These are phyloP conservation scores for Danaus chrysippus DNA, from an alignment of 2,888 invertebrate genomes.

Conservation along the genomic window DNA sequence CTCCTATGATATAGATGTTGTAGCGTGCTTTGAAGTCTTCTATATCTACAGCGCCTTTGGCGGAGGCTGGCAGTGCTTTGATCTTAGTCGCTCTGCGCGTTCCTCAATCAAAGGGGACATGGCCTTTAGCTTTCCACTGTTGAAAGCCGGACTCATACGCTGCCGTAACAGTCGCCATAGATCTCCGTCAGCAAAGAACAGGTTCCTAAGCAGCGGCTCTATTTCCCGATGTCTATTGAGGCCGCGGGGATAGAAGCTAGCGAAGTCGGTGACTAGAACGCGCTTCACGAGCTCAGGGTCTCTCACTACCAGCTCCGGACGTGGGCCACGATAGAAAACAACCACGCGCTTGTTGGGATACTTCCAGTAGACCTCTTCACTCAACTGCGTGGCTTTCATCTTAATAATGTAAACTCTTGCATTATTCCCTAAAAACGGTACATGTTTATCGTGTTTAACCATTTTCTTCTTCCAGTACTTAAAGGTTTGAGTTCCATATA, in stretches of 20 bases:
- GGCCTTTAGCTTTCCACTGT: too few species aligned
- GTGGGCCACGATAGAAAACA: slow-evolving; percentile 51
- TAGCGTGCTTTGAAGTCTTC: slow-evolving; percentile 42
- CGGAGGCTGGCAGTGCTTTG: neutral
- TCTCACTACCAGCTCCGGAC: slow-evolving; percentile 54
- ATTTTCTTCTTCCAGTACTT: slow-evolving; percentile 50
- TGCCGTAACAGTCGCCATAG: too few species aligned
- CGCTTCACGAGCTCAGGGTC: too few species aligned
- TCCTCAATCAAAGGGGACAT: too few species aligned
- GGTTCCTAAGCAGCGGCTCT: slow-evolving; percentile 44
- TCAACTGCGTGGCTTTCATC: slow-evolving; percentile 42
- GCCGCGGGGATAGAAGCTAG: slow-evolving; percentile 44
- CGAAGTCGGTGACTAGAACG: slow-evolving; percentile 53
- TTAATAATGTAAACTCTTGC: slow-evolving; percentile 39
- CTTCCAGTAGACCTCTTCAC: slow-evolving; percentile 36
- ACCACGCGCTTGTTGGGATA: slow-evolving; percentile 38
- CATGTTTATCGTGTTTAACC: slow-evolving; percentile 48
- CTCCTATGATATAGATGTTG: slow-evolving; percentile 50
- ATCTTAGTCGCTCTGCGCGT: neutral
- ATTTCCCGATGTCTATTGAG: slow-evolving; percentile 30
- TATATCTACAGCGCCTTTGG: neutral
- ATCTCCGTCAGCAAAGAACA: too few species aligned
- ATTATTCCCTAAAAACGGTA: slow-evolving; percentile 52
- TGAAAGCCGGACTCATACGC: too few species aligned
- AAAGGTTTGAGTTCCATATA: slow-evolving; percentile 19